Evolutionary conservation across 1,140 invertebrate genomes (phyloP).

Genomic region (Hyposmocoma kahamanoa): DNA sequence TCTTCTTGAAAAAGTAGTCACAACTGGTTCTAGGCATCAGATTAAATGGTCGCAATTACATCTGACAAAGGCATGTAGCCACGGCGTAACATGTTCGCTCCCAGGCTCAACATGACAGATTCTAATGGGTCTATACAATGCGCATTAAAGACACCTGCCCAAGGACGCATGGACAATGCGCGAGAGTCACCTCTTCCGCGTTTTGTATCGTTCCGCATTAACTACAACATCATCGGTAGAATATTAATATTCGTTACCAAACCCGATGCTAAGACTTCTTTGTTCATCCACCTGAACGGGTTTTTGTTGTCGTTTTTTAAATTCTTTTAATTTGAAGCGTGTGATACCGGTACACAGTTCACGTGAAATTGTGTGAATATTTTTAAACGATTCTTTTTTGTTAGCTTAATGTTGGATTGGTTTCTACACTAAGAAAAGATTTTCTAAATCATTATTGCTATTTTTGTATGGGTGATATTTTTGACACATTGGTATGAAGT

Average conservation of each 20-base stretch:
- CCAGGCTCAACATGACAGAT: constrained; percentile 10
- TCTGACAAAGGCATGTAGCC: constrained; percentile 10
- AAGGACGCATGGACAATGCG: constrained; percentile 55
- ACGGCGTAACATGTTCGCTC: not conserved
- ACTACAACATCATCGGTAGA: constrained; percentile 36
- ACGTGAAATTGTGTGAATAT: not conserved
- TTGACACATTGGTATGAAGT: constrained; percentile 4
- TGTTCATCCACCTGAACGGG: constrained; percentile 24
- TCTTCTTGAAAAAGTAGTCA: constrained; percentile 20
- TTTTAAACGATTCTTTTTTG: not conserved
- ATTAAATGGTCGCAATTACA: constrained; percentile 16
- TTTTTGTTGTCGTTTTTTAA: constrained; percentile 23
- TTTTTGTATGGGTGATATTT: not conserved
- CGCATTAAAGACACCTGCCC: constrained; percentile 19
- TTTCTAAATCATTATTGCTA: too few relatives aligned
- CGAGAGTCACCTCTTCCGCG: constrained; percentile 45
- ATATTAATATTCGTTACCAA: constrained; percentile 51
- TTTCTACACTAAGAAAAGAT: too few relatives aligned
- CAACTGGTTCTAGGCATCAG: constrained; percentile 12
- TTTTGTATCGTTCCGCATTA: constrained; percentile 49
- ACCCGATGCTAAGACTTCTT: constrained; percentile 22
- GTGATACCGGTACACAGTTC: constrained; percentile 12
- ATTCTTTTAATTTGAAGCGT: constrained; percentile 7
- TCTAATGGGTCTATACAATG: constrained; percentile 19
- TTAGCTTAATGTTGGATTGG: not conserved